phyloP scores from a whole-genome alignment of 2,797 vertebrate species.

The Mormyrus hasselquistii region DNA sequence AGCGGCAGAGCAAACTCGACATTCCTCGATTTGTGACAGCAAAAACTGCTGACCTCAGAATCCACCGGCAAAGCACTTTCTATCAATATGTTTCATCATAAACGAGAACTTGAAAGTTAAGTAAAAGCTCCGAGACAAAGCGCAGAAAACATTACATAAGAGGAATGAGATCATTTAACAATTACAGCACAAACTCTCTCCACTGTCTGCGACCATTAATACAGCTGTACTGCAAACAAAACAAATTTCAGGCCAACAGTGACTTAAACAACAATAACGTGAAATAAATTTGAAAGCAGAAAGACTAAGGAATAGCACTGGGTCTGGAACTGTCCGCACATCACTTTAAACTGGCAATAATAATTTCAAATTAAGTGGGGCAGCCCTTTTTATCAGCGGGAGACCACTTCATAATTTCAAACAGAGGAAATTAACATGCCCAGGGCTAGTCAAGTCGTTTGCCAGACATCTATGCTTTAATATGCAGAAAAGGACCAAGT shows the following conservation, averaged over 20 bases:
- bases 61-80: background rate
- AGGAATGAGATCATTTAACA: background rate
- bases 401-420: conserved; percentile 76
- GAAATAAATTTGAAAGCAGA: background rate
- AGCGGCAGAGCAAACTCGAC: background rate
- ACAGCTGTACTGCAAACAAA: background rate
- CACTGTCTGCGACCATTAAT: background rate
- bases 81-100: background rate
- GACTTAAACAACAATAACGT: background rate
- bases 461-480: conserved; percentile 70
- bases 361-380: conserved; percentile 78
- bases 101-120: background rate
- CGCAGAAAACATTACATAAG: background rate
- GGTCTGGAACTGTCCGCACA: conserved; percentile 50
- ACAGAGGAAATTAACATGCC: conserved; percentile 73
- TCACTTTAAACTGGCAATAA: conserved; percentile 53
- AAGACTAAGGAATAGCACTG: conserved; percentile 28
- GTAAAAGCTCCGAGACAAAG: background rate
- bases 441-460: conserved; percentile 75
- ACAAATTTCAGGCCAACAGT: background rate
- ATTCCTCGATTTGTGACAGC: background rate
- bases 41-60: conserved; percentile 5
- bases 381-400: conserved; percentile 72
- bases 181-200: background rate
- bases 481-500: conserved; percentile 74